Conservation (phyloP, 2,113 vertebrate species). For the Esox niger region DNA sequence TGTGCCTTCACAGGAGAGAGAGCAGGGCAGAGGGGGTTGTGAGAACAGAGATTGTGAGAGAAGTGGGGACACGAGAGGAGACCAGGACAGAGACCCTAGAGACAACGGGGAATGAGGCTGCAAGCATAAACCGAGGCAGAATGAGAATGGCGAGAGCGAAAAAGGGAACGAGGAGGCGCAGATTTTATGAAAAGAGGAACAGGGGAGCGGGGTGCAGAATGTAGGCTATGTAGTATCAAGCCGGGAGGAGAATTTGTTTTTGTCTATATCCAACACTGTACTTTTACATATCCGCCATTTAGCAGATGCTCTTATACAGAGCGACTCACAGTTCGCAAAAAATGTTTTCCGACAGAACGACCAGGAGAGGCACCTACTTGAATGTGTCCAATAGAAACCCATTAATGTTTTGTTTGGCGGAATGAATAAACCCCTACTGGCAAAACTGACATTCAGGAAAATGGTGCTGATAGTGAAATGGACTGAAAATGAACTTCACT, state of each 20-base stretch:
- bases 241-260: constrained; percentile 1
- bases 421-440: too few species aligned
- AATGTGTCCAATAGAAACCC: too few species aligned
- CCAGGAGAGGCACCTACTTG: too few species aligned
- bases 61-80: constrained; percentile 4
- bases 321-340: too few species aligned
- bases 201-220: neutral
- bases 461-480: neutral
- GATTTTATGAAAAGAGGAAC: neutral
- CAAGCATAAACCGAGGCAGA: neutral
- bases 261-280: too few species aligned
- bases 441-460: neutral
- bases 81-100: neutral
- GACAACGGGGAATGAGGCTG: neutral
- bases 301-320: too few species aligned
- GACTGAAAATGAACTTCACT: neutral
- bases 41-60: constrained; percentile 11
- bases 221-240: neutral
- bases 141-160: neutral
- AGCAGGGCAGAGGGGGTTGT: neutral
- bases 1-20: constrained; percentile 23
- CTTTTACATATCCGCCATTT: too few species aligned
- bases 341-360: too few species aligned
- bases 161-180: too few species aligned
- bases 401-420: too few species aligned